Conservation (phyloP, 2,888 invertebrate species). For the Tanypteryx hageni region DNA sequence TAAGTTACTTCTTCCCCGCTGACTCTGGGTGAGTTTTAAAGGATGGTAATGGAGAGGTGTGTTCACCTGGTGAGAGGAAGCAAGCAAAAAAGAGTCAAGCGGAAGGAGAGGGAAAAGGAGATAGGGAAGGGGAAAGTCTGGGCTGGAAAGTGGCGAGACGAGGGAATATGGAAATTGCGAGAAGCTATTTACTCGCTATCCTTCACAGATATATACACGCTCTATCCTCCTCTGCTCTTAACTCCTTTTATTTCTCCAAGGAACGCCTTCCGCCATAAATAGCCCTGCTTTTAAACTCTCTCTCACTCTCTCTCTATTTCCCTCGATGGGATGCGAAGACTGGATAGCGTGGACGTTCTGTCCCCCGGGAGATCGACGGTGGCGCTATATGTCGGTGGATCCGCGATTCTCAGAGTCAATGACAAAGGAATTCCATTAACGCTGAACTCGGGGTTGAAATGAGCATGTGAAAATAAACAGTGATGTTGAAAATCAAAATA, state of each 20-base stretch:
- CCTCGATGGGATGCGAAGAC: not conserved
- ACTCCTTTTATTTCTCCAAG: not conserved
- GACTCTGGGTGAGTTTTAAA: not conserved
- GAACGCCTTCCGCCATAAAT: not conserved
- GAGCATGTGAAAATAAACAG: not conserved
- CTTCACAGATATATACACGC: not conserved
- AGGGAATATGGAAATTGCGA: conserved; percentile 52
- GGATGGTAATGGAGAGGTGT: not conserved
- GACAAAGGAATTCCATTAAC: conserved; percentile 59
- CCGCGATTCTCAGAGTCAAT: not conserved
- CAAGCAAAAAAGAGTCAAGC: not conserved
- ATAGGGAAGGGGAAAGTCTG: not conserved
- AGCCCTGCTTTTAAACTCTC: conserved; percentile 37
- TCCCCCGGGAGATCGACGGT: not conserved
- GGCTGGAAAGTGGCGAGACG: not conserved
- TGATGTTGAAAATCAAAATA: conserved; percentile 4
- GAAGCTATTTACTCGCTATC: conserved; percentile 28
- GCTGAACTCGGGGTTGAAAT: not conserved
- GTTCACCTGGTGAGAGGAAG: not conserved
- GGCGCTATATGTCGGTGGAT: not conserved
- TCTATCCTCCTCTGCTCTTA: not conserved
- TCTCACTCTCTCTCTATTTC: not conserved
- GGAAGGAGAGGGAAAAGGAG: not conserved
- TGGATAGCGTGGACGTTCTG: not conserved
- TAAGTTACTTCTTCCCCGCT: not conserved